Conservation (phyloP, 37 sponge, comb jelly and placozoan species). For the Oopsacas minuta region DNA sequence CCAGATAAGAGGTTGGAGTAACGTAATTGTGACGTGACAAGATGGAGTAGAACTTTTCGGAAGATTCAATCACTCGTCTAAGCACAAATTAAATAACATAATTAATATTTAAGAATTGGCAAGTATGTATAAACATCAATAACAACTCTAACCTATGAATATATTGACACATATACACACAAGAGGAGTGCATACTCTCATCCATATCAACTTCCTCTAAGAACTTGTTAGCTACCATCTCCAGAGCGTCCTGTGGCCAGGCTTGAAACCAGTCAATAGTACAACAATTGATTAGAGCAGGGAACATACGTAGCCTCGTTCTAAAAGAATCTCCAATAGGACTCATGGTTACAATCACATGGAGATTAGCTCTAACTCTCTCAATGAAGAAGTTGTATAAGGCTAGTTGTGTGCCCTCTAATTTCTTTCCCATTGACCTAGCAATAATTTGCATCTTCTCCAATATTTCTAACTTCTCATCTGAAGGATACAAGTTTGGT, state of each 20-base stretch:
- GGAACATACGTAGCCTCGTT: constrained; percentile 86
- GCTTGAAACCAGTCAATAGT: constrained; percentile 99
- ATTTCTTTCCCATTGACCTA: constrained; percentile 53
- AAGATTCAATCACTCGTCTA: not conserved
- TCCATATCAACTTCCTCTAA: constrained; percentile 85
- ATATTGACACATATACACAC: constrained; percentile 87
- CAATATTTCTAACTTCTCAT: constrained; percentile 88
- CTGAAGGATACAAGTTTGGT: constrained; percentile 85
- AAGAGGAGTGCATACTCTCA: constrained; percentile 40
- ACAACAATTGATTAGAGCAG: constrained; percentile 96
- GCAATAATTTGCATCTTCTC: constrained; percentile 91
- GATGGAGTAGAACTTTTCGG: constrained; percentile 51
- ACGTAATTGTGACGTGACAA: constrained; percentile 91
- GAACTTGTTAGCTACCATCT: constrained; percentile 99
- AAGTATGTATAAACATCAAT: no score
- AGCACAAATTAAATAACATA: not conserved
- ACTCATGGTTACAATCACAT: constrained; percentile 83
- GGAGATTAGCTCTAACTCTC: constrained; percentile 80
- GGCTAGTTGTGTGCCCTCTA: constrained; percentile 82
- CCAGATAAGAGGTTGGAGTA: constrained; percentile 94
- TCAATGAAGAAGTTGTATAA: constrained; percentile 97
- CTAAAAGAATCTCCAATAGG: constrained; percentile 96
- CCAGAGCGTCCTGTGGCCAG: constrained; percentile 95
- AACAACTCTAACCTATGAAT: constrained; percentile 53
- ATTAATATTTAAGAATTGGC: not conserved